These are phyloP conservation scores for Channa striata DNA, from an alignment of 2,797 vertebrate genomes.

Conservation along the genomic window DNA sequence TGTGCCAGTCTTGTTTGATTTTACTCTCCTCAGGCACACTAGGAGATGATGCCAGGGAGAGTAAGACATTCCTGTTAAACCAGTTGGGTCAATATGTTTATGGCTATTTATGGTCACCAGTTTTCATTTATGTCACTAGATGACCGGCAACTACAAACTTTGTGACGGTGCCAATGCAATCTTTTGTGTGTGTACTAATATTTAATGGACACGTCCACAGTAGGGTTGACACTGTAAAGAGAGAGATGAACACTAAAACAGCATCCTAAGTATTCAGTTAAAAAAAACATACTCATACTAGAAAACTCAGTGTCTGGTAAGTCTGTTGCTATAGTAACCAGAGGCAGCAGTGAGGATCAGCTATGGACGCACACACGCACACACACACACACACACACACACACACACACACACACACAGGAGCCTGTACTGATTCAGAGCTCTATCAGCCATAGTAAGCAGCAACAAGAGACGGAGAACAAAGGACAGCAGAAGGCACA, in stretches of 20 bases:
- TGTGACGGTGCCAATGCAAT: too few relatives aligned
- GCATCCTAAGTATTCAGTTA: slow-evolving; percentile 9
- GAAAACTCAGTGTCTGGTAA: slow-evolving; percentile 47
- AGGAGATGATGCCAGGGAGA: slow-evolving; percentile 6
- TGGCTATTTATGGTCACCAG: neutral
- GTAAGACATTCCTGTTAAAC: slow-evolving; percentile 28
- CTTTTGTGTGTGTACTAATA: too few relatives aligned
- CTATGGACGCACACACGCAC: slow-evolving; percentile 22
- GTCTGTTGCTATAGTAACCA: slow-evolving; percentile 80
- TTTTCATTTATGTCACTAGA: too few relatives aligned
- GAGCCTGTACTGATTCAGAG: too few relatives aligned
- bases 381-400: slow-evolving; percentile 35
- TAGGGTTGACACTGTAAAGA: neutral
- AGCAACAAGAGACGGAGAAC: slow-evolving; percentile 48
- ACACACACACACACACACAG: slow-evolving; percentile 35
- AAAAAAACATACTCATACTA: slow-evolving; percentile 38
- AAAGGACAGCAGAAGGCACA: slow-evolving; percentile 52
- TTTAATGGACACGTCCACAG: too few relatives aligned
- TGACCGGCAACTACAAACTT: too few relatives aligned
- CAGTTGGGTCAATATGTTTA: slow-evolving; percentile 18
- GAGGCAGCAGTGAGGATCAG: slow-evolving; percentile 57
- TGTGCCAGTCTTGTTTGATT: too few relatives aligned
- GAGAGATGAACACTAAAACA: slow-evolving; percentile 10
- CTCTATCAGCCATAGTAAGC: slow-evolving; percentile 42
- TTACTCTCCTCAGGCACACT: neutral